Percentiles rank a stretch among this genome's conserved stretches.
phyloP scores from a whole-genome alignment of 2,797 vertebrate genomes.

The Acipenser ruthenus region DNA sequence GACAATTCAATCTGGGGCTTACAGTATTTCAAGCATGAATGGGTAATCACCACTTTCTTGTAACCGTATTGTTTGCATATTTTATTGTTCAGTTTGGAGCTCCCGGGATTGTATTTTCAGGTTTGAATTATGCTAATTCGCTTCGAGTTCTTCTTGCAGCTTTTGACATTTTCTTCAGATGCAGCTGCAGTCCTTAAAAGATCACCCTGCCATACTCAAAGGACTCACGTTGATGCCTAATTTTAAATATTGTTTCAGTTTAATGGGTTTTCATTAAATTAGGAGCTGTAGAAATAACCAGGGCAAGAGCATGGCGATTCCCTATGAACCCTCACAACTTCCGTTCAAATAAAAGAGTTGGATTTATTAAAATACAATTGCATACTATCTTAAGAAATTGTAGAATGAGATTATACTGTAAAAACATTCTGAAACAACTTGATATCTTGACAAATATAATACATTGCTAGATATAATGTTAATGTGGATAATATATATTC shows the following conservation, averaged over 20 bases:
- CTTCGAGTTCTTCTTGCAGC: conserved; percentile 3
- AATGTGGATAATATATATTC: too few species aligned
- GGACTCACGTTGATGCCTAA: conserved; percentile 64
- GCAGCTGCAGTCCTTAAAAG: conserved; percentile 42
- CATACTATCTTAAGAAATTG: too few species aligned
- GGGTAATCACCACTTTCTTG: conserved; percentile 4
- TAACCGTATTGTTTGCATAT: not conserved
- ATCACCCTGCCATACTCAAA: conserved; percentile 35
- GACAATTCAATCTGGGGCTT: conserved; percentile 9
- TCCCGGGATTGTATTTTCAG: not conserved
- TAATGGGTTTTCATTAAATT: conserved; percentile 75
- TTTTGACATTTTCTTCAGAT: conserved; percentile 35
- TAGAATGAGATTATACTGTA: too few species aligned
- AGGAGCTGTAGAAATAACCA: conserved; percentile 62
- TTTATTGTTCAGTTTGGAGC: not conserved
- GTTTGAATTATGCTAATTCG: conserved; percentile 14
- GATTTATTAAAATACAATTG: too few species aligned
- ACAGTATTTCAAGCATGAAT: conserved; percentile 7
- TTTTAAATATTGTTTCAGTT: conserved; percentile 74
- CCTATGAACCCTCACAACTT: too few species aligned
- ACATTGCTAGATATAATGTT: too few species aligned
- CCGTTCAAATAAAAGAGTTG: too few species aligned
- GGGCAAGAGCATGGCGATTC: conserved; percentile 37
- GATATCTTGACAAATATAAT: too few species aligned
- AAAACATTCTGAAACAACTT: too few species aligned